A percentile compares a stretch with the other conserved stretches of the same genome.
These are phyloP conservation scores for Heliothis virescens DNA, from an alignment of 1,140 invertebrate species.

Conservation along the genomic window DNA sequence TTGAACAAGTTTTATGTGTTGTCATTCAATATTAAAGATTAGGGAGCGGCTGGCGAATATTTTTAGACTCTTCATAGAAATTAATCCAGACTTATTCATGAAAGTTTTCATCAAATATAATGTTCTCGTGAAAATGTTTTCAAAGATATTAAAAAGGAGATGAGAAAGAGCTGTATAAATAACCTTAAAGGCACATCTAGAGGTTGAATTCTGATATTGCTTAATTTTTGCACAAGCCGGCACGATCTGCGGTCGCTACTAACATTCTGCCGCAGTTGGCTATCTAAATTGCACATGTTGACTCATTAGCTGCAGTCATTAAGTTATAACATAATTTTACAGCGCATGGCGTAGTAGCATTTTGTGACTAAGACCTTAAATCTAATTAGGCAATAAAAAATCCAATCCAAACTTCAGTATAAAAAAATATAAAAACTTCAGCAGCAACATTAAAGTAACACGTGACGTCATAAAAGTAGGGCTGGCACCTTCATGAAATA, in stretches of 20 bases:
- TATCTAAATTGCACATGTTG: not conserved
- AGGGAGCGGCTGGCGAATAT: conserved; percentile 58
- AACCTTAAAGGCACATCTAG: not conserved
- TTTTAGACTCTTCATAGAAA: conserved; percentile 64
- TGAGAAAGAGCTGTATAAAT: conserved; percentile 9
- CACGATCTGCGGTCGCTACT: not conserved
- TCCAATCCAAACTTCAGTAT: conserved; percentile 12
- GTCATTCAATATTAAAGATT: conserved; percentile 78
- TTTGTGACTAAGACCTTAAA: no score
- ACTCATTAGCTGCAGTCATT: not conserved
- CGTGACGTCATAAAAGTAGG: conserved; percentile 75
- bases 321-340: no score
- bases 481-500: conserved; percentile 71
- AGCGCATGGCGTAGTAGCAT: no score
- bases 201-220: conserved; percentile 19
- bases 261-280: not conserved
- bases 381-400: no score
- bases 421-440: conserved; percentile 53
- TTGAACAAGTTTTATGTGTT: conserved; percentile 80
- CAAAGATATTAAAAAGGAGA: conserved; percentile 14
- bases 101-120: conserved; percentile 69
- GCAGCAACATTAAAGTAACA: conserved; percentile 69
- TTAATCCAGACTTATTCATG: conserved; percentile 58
- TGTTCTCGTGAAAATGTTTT: conserved; percentile 10
- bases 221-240: conserved; percentile 20